Evolutionary conservation across 2,113 vertebrate species (phyloP).

Genomic region (Elanus axillaris): DNA sequence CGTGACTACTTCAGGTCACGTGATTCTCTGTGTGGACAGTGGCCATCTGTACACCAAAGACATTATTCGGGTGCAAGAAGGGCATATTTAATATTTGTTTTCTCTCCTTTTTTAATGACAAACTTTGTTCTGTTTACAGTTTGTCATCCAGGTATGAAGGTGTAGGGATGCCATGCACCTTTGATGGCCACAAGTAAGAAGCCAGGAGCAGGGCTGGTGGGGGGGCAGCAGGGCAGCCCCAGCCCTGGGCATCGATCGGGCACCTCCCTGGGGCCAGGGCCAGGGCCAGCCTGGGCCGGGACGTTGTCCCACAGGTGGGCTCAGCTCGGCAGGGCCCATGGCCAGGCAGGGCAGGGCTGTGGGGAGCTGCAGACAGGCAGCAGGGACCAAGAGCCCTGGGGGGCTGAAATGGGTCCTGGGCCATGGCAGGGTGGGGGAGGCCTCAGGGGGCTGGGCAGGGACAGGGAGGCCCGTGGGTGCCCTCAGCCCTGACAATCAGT

Average conservation of each 20-base stretch:
- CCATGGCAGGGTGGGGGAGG: not conserved
- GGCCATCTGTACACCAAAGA: not conserved
- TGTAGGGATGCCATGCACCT: no score
- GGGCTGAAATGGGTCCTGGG: not conserved
- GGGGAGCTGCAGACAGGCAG: not conserved
- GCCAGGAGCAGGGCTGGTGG: not conserved
- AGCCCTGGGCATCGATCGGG: rapidly evolving
- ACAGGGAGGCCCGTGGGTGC: rapidly evolving
- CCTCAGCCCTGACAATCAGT: not conserved
- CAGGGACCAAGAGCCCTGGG: no score
- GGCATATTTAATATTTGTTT: not conserved
- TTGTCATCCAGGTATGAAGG: not conserved
- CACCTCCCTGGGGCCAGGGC: not conserved
- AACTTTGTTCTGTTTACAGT: not conserved
- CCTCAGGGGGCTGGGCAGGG: not conserved
- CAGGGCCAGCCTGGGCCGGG: not conserved
- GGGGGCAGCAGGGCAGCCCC: not conserved
- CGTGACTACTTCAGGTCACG: not conserved
- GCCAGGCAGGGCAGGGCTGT: not conserved
- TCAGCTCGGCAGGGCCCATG: not conserved
- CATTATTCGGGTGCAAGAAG: not conserved
- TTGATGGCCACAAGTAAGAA: not conserved
- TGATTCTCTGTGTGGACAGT: rapidly evolving
- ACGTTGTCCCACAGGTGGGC: rapidly evolving
- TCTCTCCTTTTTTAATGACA: not conserved